Evolutionary conservation across 1,140 invertebrate genomes (phyloP).

Genomic region (Vanessa tameamea): DNA sequence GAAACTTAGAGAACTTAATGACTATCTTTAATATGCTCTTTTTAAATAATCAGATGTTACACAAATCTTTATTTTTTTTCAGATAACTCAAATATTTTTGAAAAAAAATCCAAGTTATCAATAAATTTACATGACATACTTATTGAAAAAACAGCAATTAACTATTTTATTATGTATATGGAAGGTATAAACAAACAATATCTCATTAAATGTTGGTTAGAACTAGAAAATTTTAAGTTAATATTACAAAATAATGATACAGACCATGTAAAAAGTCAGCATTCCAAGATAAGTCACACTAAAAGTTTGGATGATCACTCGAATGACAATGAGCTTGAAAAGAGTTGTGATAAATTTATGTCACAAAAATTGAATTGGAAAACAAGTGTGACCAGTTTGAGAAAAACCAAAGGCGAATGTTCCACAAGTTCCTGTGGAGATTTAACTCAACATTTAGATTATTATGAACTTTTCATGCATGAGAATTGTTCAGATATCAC

Average conservation of each 20-base stretch:
- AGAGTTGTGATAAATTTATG: constrained; percentile 42
- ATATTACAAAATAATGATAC: constrained; percentile 42
- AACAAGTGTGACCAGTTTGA: constrained; percentile 48
- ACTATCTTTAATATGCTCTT: too few species aligned
- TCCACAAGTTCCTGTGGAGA: constrained; percentile 60
- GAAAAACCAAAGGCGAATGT: constrained; percentile 44
- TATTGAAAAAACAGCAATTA: constrained; percentile 63
- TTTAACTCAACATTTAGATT: constrained; percentile 44
- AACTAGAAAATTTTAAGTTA: constrained; percentile 70
- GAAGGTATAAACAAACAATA: constrained; percentile 66
- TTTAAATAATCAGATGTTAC: too few species aligned
- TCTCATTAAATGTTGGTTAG: constrained; percentile 74
- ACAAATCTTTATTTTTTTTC: constrained; percentile 28
- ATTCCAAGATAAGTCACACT: constrained; percentile 57
- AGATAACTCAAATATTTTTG: constrained; percentile 56
- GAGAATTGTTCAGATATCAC: constrained; percentile 46
- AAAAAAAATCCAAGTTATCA: constrained; percentile 72
- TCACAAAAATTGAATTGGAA: constrained; percentile 47
- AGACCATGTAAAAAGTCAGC: constrained; percentile 45
- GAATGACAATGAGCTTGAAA: constrained; percentile 43
- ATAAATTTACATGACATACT: constrained; percentile 71
- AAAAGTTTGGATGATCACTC: constrained; percentile 65
- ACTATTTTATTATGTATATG: constrained; percentile 76
- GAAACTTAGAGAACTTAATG: too few species aligned
- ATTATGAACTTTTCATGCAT: constrained; percentile 40